Base-by-base conservation (phyloP, 2,888 invertebrate species). In the Elysia crispata region DNA sequence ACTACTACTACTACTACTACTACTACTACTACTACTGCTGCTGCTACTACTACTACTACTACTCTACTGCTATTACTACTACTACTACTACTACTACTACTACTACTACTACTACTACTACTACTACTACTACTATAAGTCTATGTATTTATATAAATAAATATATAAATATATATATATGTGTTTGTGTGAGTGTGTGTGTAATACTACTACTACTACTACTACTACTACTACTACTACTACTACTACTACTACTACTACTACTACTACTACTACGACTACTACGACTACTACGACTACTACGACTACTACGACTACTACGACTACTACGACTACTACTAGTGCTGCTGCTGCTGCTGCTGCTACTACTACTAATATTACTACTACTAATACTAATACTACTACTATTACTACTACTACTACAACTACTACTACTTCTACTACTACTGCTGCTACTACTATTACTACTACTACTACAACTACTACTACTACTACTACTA, bases 251-350 rank as follows among this genome's bases (percentile, higher is more conserved):
- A 28, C 30, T 23, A 25, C 69, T 25, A 31, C 23, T 69, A 69
- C 69, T 23, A 25, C 30, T 30, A 69, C 69, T 23, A 69, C 69
- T 30, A 69, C n/a, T n/a, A n/a, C n/a, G n/a, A n/a, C n/a, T n/a
- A n/a, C n/a, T n/a, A n/a, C n/a, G n/a, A n/a, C n/a, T n/a, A n/a
- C n/a, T n/a, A n/a, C n/a, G n/a, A n/a, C n/a, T n/a, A n/a, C n/a
- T n/a, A n/a, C n/a, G n/a, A n/a, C n/a, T n/a, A n/a, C n/a, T n/a
- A n/a, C n/a, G n/a, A n/a, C n/a, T n/a, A n/a, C n/a, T n/a, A n/a
- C n/a, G n/a, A n/a, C n/a, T n/a, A n/a, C n/a, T n/a, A n/a, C n/a
- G n/a, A n/a, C n/a, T n/a, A n/a, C n/a, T 31, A 30, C n/a, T n/a
- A n/a, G n/a, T n/a, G n/a, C n/a, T n/a, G n/a, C n/a, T n/a, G n/a